Base-by-base conservation (phyloP, 2,888 invertebrate species). In the Pterobdella sp. region DNA sequence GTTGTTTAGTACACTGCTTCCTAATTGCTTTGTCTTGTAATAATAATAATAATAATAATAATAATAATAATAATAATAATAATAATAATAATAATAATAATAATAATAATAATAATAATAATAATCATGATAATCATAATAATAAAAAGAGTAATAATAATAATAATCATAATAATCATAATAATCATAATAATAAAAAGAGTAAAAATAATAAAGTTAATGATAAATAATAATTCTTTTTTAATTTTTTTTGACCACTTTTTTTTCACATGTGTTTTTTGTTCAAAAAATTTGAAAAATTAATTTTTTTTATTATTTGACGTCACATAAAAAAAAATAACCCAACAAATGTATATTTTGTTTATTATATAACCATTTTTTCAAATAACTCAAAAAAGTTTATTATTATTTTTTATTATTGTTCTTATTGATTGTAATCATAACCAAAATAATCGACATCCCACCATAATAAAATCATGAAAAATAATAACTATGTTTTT, bases 131-230 rank as follows among this genome's bases (percentile, higher is more conserved):
- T 65, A 65, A 3, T 65, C 26, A 22, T 65, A 65, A 3, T 65
- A 65, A 22, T 65, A 65, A 22, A 31, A 65, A 22, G 26, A 65
- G 32, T 65, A 65, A 22, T 65, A 65, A 22, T 65, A 65, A 22
- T 65, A 65, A 29, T 65, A 65, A 22, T 65, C 26, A 22, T 35
- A 65, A 29, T 65, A 65, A 29, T 65, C 26, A 3, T 65, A 65
- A 29, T 65, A 65, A 34, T 65, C 26, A 34, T 65, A 65, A 34
- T 65, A 34, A 34, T 65, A 34, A 34, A 31, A 65, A 34, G 26
- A 65, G 65, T 65, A 65, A 34, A 31, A 65, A 34, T 65, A 35
- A 22, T 35, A 29, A 26, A 63, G 26, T 63, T 26, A 29, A 18
- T 63, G 26, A 26, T 26, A 29, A 18, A 26, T 26, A 26, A 63